Evolutionary conservation across 2,113 vertebrate genomes (phyloP).

Genomic region (Scalopus aquaticus): DNA sequence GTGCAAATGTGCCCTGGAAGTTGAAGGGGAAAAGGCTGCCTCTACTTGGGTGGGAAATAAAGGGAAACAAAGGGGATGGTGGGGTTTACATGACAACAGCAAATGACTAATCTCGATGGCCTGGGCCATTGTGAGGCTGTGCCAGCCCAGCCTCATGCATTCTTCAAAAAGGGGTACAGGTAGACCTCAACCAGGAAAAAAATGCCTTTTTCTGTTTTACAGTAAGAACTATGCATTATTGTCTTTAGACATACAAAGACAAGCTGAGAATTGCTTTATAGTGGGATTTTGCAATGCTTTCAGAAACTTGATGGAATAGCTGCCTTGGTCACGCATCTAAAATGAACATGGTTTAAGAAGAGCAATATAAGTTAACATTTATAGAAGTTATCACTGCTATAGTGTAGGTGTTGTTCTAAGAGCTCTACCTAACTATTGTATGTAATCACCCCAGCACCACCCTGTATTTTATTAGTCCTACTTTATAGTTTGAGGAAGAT

Average conservation of each 20-base stretch:
- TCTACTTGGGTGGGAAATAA: not conserved
- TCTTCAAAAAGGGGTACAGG: not conserved
- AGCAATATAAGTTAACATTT: not conserved
- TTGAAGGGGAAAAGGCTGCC: not conserved
- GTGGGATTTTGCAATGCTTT: not conserved
- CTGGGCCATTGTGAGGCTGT: not conserved
- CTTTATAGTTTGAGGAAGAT: not conserved
- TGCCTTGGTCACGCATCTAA: too few species aligned
- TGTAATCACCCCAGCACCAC: not conserved
- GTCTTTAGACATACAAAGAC: not conserved
- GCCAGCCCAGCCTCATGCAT: not conserved
- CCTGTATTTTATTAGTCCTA: not conserved
- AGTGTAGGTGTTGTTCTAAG: not conserved
- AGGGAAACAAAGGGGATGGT: not conserved
- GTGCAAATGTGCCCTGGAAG: slow-evolving; percentile 25
- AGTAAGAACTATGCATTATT: not conserved
- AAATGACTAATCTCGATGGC: not conserved
- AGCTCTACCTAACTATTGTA: not conserved
- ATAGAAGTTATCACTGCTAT: not conserved
- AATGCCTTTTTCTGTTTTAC: not conserved
- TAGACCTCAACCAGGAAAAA: not conserved
- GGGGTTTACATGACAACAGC: not conserved
- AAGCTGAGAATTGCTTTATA: not conserved
- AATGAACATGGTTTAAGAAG: not conserved
- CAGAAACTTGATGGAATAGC: not conserved